Evolutionary conservation across 1,140 invertebrate genomes (phyloP).

Genomic region (Riptortus pedestris): DNA sequence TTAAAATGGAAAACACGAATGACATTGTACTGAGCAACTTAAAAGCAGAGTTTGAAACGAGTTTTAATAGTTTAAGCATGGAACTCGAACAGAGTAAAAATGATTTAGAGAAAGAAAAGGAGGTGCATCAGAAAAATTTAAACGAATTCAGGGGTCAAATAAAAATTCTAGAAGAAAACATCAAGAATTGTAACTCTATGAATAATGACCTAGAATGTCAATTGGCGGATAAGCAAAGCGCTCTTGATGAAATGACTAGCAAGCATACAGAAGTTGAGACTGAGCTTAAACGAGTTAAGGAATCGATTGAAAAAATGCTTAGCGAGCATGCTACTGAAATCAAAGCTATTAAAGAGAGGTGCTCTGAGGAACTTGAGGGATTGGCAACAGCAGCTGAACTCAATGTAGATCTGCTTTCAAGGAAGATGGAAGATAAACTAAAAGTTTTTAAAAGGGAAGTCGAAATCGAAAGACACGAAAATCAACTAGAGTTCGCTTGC

Average conservation of each 20-base stretch:
- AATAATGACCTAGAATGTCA: constrained; percentile 22
- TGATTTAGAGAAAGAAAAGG: constrained; percentile 21
- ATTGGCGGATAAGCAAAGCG: constrained; percentile 10
- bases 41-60: constrained; percentile 21
- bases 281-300: constrained; percentile 22
- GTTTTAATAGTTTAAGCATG: constrained; percentile 20
- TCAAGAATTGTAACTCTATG: constrained; percentile 21
- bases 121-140: constrained; percentile 18
- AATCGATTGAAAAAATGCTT: constrained; percentile 14
- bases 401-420: constrained; percentile 1
- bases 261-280: constrained; percentile 3
- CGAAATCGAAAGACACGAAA: constrained; percentile 3
- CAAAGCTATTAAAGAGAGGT: constrained; percentile 1
- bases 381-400: constrained; percentile 12
- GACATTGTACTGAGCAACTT: constrained; percentile 11
- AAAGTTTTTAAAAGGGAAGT: constrained; percentile 13
- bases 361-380: constrained; percentile 14
- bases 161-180: constrained; percentile 26
- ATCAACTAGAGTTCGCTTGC: not conserved
- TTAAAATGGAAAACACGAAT: constrained; percentile 10
- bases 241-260: constrained; percentile 22
- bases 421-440: constrained; percentile 18
- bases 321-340: constrained; percentile 21
- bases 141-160: constrained; percentile 20
- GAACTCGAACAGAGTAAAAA: constrained; percentile 20